Evolutionary conservation across 2,888 invertebrate species (phyloP).

Genomic region (Stenurella melanura): DNA sequence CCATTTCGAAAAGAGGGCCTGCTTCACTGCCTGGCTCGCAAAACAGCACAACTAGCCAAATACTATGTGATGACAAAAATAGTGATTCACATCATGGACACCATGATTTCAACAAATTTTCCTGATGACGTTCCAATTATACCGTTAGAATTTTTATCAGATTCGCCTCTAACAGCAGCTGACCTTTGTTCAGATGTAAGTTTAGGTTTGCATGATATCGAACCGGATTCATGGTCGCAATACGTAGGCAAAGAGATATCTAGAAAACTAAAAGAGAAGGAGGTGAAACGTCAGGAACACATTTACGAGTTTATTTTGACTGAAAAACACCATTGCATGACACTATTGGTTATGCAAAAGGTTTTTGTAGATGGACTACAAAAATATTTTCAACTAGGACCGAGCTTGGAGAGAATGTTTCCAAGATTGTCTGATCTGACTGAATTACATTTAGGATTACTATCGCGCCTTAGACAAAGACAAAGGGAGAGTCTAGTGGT

Average conservation of each 20-base stretch:
- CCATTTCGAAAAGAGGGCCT: too few species aligned
- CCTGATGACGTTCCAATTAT: slow-evolving; percentile 83
- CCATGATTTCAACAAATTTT: slow-evolving; percentile 76
- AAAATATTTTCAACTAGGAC: slow-evolving; percentile 82
- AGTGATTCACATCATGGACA: slow-evolving; percentile 74
- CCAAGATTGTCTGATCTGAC: slow-evolving; percentile 91
- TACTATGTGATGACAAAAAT: slow-evolving; percentile 81
- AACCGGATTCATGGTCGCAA: slow-evolving; percentile 96
- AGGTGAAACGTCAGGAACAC: slow-evolving; percentile 96
- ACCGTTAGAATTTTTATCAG: slow-evolving; percentile 83
- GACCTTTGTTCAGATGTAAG: slow-evolving; percentile 89
- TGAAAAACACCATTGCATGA: slow-evolving; percentile 97
- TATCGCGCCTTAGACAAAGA: slow-evolving; percentile 81
- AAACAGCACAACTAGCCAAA: too few species aligned
- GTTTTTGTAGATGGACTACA: slow-evolving; percentile 92
- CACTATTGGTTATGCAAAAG: slow-evolving; percentile 95
- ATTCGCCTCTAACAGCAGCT: slow-evolving; percentile 82
- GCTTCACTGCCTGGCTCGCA: too few species aligned
- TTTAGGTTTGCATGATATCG: slow-evolving; percentile 86
- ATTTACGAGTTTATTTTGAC: slow-evolving; percentile 97
- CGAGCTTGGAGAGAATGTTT: slow-evolving; percentile 91
- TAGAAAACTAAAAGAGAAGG: slow-evolving; percentile 82
- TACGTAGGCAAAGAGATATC: slow-evolving; percentile 90
- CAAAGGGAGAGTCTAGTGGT: slow-evolving; percentile 83
- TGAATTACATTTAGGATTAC: slow-evolving; percentile 87